phyloP scores from a whole-genome alignment of 2,888 invertebrate genomes.

The Cartodere bifasciata region DNA sequence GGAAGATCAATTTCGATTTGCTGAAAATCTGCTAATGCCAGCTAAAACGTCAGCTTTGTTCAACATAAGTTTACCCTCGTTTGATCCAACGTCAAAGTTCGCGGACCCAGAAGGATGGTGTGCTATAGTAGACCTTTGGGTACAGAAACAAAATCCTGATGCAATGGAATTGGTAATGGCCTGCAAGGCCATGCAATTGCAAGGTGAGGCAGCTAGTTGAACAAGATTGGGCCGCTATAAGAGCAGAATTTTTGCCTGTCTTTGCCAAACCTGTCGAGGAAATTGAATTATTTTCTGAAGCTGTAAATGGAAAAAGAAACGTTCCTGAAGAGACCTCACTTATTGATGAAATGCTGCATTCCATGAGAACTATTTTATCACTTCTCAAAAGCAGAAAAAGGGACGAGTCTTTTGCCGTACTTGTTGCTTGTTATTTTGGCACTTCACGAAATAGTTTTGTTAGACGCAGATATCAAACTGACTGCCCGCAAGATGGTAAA shows the following conservation, averaged over 20 bases:
- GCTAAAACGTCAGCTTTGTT: no score
- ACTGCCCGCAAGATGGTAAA: no score
- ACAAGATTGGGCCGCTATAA: conserved; percentile 6
- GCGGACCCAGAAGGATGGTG: conserved; percentile 8
- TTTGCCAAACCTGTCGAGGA: conserved; percentile 6
- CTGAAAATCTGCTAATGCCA: no score
- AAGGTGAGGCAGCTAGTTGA: conserved; percentile 7
- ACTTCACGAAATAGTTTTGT: no score
- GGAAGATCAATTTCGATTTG: no score
- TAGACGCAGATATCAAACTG: no score
- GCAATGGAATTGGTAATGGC: conserved; percentile 6
- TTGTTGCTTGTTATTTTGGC: no score
- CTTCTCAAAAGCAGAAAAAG: no score
- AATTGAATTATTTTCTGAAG: conserved; percentile 7
- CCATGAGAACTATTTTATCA: no score
- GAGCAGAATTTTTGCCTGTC: conserved; percentile 7
- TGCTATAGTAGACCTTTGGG: conserved; percentile 8
- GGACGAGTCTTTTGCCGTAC: no score
- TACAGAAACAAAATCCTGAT: conserved; percentile 5
- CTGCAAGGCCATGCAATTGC: background rate
- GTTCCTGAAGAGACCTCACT: conserved; percentile 4
- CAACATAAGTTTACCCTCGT: conserved; percentile 4
- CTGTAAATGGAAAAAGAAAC: conserved; percentile 5
- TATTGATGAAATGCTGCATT: conserved; percentile 8
- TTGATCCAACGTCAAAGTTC: conserved; percentile 6